Evolutionary conservation across 1,140 invertebrate genomes (phyloP).

Genomic region (Eriosoma lanigerum): DNA sequence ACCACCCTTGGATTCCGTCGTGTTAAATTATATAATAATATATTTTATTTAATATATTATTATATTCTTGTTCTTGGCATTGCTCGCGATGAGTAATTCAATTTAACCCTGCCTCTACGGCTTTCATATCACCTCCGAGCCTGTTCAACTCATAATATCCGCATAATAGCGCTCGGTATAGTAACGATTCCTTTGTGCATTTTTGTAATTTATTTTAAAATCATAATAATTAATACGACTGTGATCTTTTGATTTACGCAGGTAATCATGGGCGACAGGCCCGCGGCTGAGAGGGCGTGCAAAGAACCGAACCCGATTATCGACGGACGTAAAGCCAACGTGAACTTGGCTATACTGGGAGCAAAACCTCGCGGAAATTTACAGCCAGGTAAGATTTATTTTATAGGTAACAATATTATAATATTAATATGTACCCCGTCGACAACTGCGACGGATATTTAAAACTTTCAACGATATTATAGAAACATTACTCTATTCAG

Average conservation of each 20-base stretch:
- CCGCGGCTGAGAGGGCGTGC: constrained; percentile 91
- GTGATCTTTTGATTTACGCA: constrained; percentile 60
- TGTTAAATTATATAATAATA: neutral
- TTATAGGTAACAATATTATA: neutral
- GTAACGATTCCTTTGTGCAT: too few relatives aligned
- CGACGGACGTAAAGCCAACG: constrained; percentile 97
- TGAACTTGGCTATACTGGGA: constrained; percentile 95
- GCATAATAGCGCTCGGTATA: too few relatives aligned
- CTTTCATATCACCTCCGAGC: neutral
- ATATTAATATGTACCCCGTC: neutral
- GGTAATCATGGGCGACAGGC: constrained; percentile 96
- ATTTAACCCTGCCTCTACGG: neutral
- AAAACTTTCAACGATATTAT: too few relatives aligned
- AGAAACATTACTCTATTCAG: too few relatives aligned
- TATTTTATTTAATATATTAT: constrained; percentile 21
- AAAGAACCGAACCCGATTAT: constrained; percentile 99
- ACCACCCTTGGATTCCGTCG: constrained; percentile 25
- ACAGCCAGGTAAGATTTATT: constrained; percentile 68
- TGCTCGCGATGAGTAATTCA: constrained; percentile 24
- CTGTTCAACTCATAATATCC: too few relatives aligned
- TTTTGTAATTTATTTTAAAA: too few relatives aligned
- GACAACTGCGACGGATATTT: neutral
- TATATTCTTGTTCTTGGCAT: constrained; percentile 30
- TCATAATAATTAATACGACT: neutral
- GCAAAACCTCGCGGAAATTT: constrained; percentile 90